Conservation (phyloP, 2,888 invertebrate genomes). For the Dione vanillae region DNA sequence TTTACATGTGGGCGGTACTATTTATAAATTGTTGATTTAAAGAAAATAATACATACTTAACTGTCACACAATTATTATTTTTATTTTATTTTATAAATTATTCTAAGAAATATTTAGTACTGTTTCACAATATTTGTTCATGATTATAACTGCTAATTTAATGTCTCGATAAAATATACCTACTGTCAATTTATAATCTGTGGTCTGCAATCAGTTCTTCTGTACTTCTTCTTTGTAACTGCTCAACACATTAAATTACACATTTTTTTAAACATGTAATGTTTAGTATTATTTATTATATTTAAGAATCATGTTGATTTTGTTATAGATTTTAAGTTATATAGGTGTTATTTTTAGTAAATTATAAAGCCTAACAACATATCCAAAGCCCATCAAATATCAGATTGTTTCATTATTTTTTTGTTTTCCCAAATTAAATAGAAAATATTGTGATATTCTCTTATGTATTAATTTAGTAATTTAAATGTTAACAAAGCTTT, state of each 20-base stretch:
- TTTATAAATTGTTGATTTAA: background rate
- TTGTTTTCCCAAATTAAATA: background rate
- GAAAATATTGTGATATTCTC: conserved; percentile 22
- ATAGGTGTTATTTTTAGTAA: conserved; percentile 21
- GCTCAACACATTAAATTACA: conserved; percentile 15
- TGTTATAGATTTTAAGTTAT: conserved; percentile 21
- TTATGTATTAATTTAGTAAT: conserved; percentile 9
- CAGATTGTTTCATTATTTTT: conserved; percentile 1
- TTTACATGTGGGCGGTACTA: conserved; percentile 5
- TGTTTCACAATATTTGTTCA: no score
- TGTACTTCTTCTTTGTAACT: conserved; percentile 15
- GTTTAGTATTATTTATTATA: conserved; percentile 8
- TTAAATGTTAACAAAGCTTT: conserved; percentile 50
- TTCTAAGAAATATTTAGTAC: conserved; percentile 7
- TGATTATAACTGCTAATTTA: no score
- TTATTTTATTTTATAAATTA: background rate
- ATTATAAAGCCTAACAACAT: conserved; percentile 13
- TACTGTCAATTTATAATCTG: conserved; percentile 43
- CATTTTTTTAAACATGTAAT: background rate
- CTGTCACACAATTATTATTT: background rate
- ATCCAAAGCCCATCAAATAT: conserved; percentile 9
- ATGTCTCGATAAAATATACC: conserved; percentile 28
- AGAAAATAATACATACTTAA: background rate
- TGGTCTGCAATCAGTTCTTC: conserved; percentile 36
- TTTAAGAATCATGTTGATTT: conserved; percentile 16